Evolutionary conservation across 2,113 vertebrate species (phyloP), one percentile per base, ranked within the genome.

Genomic region (Nothoprocta perdicaria): DNA sequence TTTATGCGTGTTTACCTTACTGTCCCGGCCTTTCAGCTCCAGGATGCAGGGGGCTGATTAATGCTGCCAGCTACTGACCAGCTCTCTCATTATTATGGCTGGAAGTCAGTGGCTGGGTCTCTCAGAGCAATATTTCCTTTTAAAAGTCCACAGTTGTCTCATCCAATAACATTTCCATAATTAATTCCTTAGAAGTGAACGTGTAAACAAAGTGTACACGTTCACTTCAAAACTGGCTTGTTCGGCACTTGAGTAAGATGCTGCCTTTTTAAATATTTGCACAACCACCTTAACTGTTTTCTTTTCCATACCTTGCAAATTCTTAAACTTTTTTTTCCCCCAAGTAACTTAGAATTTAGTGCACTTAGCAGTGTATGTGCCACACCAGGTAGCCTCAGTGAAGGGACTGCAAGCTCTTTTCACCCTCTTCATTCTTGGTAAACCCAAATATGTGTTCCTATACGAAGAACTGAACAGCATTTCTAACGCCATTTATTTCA

Each of bases 1-100:
- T 93, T 96, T 93, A 93, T 60, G 73, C 33, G 35, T 93, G 88
- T 92, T 92, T 86, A 84, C 57, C 52, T 77, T 92, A 77, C 55
- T 68, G 27, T 48, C 74, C 77, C 35, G 38, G 85, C 52, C 38
- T 80, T 88, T 57, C 66, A 80, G 77, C 72, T 50, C 38, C 6
- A 6, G 69, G 40, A 41, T 3, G 9, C 21, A 46, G 82, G 23
- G 14, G 38, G 77, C 63, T 78, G 82, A 85, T 88, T 72, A 88
- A 94, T 88, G 94, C 40, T 75, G 62, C 57, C 52, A 48, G 80
- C 68, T 88, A 79, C 60, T n/a, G 84, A 87, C 48, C 55, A 61
- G 10, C 29, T 84, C 68, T 5, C 1, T 35, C 29, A 12, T 15
- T 35, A 12, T 15, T 62, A 75, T 23, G 43, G 26, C 45, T 77